Evolutionary conservation across 1,140 invertebrate genomes (phyloP).

Genomic region (Dendrolimus punctatus): DNA sequence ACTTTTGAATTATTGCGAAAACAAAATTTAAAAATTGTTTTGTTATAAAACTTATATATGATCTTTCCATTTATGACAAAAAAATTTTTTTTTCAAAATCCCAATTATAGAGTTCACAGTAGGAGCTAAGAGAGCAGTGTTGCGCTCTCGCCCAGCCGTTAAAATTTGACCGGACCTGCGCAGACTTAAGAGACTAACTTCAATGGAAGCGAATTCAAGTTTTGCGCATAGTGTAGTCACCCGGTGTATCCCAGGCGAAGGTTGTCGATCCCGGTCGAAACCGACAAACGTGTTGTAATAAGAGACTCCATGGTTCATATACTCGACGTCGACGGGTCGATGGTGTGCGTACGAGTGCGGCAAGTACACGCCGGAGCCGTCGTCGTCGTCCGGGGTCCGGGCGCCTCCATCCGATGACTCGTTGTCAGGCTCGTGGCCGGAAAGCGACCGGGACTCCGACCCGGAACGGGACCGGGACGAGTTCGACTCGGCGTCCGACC

Average conservation of each 20-base stretch:
- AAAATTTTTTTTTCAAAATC: too few species aligned
- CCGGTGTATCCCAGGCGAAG: conserved; percentile 58
- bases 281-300: conserved; percentile 75
- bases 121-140: too few species aligned
- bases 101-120: too few species aligned
- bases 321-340: conserved; percentile 44
- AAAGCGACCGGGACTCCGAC: conserved; percentile 67
- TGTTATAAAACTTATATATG: too few species aligned
- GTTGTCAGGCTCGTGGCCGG: conserved; percentile 79
- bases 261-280: conserved; percentile 61
- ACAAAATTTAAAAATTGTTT: too few species aligned
- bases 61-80: too few species aligned
- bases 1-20: too few species aligned
- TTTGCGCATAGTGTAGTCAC: conserved; percentile 28
- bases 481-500: conserved; percentile 70
- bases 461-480: conserved; percentile 50
- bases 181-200: too few species aligned
- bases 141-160: too few species aligned
- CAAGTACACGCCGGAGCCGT: conserved; percentile 70
- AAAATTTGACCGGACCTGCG: too few species aligned
- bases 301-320: conserved; percentile 72
- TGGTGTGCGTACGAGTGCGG: conserved; percentile 68
- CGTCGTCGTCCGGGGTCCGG: conserved; percentile 74
- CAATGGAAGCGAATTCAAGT: too few species aligned
- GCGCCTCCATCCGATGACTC: conserved; percentile 79